These are phyloP conservation scores for Talpa occidentalis DNA, from an alignment of 2,113 vertebrate species.

Conservation along the genomic window DNA sequence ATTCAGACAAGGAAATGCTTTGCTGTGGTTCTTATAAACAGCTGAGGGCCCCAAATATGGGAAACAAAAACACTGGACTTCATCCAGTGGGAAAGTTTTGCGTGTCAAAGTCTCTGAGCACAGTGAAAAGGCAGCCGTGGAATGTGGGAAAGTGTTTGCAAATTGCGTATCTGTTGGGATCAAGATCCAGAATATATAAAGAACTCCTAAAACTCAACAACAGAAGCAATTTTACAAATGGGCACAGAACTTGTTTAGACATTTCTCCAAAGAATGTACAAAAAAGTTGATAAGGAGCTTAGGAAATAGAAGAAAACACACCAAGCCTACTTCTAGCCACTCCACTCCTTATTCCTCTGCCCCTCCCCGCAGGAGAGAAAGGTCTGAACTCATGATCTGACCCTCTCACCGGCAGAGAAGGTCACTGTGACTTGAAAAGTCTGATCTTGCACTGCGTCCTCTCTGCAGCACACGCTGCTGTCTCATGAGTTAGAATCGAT, in stretches of 20 bases:
- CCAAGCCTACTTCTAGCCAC: background rate
- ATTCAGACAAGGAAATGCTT: background rate
- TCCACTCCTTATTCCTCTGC: no score
- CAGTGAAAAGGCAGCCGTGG: background rate
- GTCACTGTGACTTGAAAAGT: background rate
- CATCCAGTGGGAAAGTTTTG: background rate
- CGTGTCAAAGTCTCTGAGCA: background rate
- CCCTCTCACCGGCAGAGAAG: no score
- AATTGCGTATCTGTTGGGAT: background rate
- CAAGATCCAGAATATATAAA: background rate
- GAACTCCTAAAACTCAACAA: background rate
- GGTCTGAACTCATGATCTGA: background rate
- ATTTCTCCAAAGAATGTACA: background rate
- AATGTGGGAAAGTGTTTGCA: background rate
- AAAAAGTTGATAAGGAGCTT: background rate
- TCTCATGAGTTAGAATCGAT: accelerated
- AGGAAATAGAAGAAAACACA: background rate
- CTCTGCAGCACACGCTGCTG: background rate
- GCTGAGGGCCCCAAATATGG: background rate
- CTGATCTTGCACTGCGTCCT: accelerated
- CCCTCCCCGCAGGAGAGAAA: background rate
- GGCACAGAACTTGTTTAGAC: background rate
- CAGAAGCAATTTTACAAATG: background rate
- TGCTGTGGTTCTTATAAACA: background rate
- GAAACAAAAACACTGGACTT: background rate